Evolutionary conservation across 2,888 invertebrate genomes (phyloP).

Genomic region (Meloe dianella): DNA sequence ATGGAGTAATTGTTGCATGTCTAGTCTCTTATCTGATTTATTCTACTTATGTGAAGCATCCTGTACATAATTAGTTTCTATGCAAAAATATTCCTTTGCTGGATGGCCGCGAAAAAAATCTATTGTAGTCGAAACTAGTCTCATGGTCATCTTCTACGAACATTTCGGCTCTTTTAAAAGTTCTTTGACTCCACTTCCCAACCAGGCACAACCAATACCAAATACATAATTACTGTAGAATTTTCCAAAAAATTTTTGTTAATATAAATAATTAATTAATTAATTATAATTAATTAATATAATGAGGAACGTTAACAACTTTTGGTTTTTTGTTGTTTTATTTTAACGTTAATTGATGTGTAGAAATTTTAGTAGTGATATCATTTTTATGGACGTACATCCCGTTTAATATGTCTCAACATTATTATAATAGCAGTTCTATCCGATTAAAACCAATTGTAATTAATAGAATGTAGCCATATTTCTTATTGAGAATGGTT

Average conservation of each 20-base stretch:
- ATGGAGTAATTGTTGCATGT: too few relatives aligned
- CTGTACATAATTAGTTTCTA: too few relatives aligned
- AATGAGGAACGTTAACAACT: neutral
- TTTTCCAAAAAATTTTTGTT: too few relatives aligned
- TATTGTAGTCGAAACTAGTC: neutral
- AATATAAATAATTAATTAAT: neutral
- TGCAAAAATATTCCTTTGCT: too few relatives aligned
- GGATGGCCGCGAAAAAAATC: too few relatives aligned
- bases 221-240: neutral
- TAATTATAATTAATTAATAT: neutral
- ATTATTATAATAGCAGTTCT: conserved; percentile 22
- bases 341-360: too few relatives aligned
- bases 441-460: conserved; percentile 28
- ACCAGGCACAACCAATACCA: neutral
- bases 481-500: neutral
- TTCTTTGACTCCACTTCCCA: neutral
- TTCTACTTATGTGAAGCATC: too few relatives aligned
- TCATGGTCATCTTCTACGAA: neutral
- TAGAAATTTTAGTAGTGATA: neutral
- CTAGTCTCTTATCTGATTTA: too few relatives aligned
- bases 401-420: neutral
- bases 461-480: conserved; percentile 1
- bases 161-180: neutral
- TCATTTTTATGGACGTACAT: neutral
- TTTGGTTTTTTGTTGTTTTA: too few relatives aligned